phyloP scores from a whole-genome alignment of 2,113 vertebrate genomes.

The Bos javanicus region DNA sequence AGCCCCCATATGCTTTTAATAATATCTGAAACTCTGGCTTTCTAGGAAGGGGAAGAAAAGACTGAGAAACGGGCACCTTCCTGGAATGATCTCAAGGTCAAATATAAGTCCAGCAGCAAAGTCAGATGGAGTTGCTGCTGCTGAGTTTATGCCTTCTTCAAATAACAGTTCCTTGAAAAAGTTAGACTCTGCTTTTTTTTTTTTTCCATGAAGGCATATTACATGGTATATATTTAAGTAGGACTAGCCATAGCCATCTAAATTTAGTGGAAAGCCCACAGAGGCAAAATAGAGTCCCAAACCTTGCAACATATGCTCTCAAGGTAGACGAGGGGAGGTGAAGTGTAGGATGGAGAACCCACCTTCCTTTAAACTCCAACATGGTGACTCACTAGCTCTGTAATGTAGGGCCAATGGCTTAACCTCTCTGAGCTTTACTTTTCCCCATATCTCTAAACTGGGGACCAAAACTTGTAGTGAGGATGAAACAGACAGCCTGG shows the following conservation, averaged over 20 bases:
- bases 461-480: neutral
- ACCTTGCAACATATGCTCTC: neutral
- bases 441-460: neutral
- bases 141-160: neutral
- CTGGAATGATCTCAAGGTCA: neutral
- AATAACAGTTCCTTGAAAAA: neutral
- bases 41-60: neutral
- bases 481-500: neutral
- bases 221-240: neutral
- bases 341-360: rapidly evolving
- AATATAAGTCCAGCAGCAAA: too few relatives aligned
- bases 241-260: neutral
- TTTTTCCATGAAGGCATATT: neutral
- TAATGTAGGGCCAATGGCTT: neutral
- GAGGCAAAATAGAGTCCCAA: neutral
- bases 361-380: neutral
- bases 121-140: neutral
- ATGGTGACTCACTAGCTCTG: neutral
- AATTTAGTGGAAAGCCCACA: neutral
- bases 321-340: neutral
- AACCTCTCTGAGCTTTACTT: neutral
- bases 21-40: neutral
- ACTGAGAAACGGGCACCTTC: neutral
- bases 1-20: neutral
- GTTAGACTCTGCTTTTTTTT: neutral